Percentiles rank a stretch among this genome's conserved stretches.
Evolutionary conservation across 2,888 invertebrate genomes (phyloP).

Genomic region (Eulithis prunata): DNA sequence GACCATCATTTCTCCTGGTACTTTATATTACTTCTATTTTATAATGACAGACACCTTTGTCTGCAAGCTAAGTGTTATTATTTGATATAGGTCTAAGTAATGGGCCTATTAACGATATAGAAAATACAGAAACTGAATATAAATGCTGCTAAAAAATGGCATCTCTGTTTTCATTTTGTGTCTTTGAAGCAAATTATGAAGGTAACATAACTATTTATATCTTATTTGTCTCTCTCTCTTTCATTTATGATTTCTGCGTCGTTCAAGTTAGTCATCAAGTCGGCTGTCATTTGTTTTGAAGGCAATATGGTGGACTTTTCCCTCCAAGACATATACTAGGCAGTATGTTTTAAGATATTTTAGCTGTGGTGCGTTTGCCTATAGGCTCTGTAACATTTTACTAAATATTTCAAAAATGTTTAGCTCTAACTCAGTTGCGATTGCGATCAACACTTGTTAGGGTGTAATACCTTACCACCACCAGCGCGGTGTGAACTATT

Average conservation of each 20-base stretch:
- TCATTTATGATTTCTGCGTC: no score
- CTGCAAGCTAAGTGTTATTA: slow-evolving; percentile 38
- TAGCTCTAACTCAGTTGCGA: no score
- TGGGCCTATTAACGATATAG: slow-evolving; percentile 24
- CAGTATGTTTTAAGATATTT: no score
- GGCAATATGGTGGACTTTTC: no score
- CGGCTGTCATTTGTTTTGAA: no score
- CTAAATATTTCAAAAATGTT: no score
- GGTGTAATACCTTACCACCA: slow-evolving; percentile 22
- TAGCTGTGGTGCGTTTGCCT: no score
- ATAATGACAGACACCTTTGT: slow-evolving; percentile 60
- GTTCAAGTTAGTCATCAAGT: no score
- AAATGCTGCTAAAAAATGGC: background rate
- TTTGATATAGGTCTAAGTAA: slow-evolving; percentile 24
- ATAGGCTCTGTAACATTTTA: no score
- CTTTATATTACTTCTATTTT: slow-evolving; percentile 73
- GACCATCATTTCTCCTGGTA: slow-evolving; percentile 74
- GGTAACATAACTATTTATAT: no score
- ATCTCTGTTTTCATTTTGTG: background rate
- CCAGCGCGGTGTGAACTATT: slow-evolving; percentile 32
- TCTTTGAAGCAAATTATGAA: background rate
- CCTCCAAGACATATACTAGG: no score
- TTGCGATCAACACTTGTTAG: slow-evolving; percentile 8
- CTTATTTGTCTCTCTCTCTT: no score
- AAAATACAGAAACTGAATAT: slow-evolving; percentile 11